Base-by-base conservation (phyloP, 2,797 vertebrate genomes). In the Eulemur mongoz region DNA sequence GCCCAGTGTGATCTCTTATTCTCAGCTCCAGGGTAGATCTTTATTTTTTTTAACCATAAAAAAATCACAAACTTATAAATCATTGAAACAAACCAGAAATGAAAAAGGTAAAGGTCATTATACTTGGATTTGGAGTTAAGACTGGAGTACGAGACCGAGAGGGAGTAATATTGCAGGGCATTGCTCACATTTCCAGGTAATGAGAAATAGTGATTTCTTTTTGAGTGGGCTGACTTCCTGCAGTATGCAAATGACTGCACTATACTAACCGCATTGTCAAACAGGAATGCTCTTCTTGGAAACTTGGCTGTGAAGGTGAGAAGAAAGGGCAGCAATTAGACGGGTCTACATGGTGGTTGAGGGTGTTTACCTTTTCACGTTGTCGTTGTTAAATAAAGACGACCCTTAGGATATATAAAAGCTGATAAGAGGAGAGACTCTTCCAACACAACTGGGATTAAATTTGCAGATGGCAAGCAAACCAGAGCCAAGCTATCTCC, bases 371-470 rank as follows among this genome's bases (percentile, higher is more conserved):
- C 32, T 22, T 80, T 90, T 69, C 78, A 92, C 89, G 81, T 73
- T 89, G 40, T 63, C 79, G 6, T 75, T 96, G 38, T 83, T 94
- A 96, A 75, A 86, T 95, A 93, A 93, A 94, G 57, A 40, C 69
- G 25, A 70, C 25, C 94, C 88, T 69, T 80, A 35, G 20, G 48
- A 35, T 82, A 63, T 86, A 45, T 72, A 91, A 95, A 91, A 48
- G 43, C 43, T 48, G 48, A 63, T 61, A 38, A 81, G 32, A 94
- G 48, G 10, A 43, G 48, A 81, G 59, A 81, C 18, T 89, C 43
- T 90, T 63, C 15, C 43, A 87, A 32, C 61, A 92, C 67, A 84
- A 43, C 84, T 75, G 72, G 90, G 9, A 69, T 80, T 70, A 84
- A 85, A 78, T 90, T 45, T 95, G 38, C 72, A 92, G 80, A 92